A percentile compares a stretch with the other conserved stretches of the same genome.
Evolutionary conservation across 1,140 invertebrate species (phyloP).

Genomic region (Euglossa dilemma): DNA sequence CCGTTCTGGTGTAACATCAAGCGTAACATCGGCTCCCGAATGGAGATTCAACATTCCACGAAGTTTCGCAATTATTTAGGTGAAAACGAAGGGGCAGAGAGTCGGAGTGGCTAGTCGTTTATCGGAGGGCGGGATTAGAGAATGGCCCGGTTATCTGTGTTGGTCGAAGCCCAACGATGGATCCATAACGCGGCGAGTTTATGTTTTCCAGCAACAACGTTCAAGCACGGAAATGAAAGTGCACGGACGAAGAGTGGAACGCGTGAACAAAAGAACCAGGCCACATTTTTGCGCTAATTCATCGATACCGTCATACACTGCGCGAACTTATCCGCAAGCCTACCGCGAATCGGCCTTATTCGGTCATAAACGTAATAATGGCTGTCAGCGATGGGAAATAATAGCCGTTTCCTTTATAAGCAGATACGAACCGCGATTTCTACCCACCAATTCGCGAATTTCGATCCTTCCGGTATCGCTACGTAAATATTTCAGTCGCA

Average conservation of each 20-base stretch:
- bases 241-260: background rate
- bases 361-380: background rate
- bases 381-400: background rate
- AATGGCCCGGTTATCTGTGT: background rate
- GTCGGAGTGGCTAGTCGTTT: background rate
- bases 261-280: background rate
- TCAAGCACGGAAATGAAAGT: background rate
- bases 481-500: no score
- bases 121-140: background rate
- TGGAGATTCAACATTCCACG: background rate
- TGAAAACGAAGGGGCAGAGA: background rate
- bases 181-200: slow-evolving; percentile 17
- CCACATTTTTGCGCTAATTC: background rate
- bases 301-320: background rate
- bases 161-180: background rate
- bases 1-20: background rate
- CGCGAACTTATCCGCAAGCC: background rate
- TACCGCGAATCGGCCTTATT: background rate
- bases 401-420: background rate
- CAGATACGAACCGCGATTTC: background rate
- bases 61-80: slow-evolving; percentile 13
- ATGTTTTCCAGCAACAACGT: background rate
- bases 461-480: no score
- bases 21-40: background rate
- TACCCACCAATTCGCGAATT: no score